Percentiles rank a stretch among this genome's conserved stretches.
Evolutionary conservation across 2,797 vertebrate species (phyloP).

Genomic region (Scarus forsteni): DNA sequence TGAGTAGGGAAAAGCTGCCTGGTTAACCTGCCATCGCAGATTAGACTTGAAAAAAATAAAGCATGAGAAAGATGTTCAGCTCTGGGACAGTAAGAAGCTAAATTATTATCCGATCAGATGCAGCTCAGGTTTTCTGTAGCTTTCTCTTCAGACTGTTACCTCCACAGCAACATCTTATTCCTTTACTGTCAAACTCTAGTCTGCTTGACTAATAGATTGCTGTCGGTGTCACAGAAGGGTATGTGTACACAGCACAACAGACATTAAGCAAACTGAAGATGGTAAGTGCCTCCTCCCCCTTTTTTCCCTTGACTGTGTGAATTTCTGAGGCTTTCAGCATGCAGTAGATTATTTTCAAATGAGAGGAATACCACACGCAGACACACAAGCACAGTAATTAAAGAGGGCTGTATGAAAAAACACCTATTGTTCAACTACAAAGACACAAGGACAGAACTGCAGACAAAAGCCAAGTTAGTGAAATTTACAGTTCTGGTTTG

Average conservation of each 20-base stretch:
- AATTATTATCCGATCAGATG: conserved; percentile 23
- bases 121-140: conserved; percentile 11
- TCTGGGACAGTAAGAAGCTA: neutral
- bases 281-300: conserved; percentile 14
- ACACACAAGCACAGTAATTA: conserved; percentile 28
- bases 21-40: too few relatives aligned
- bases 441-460: conserved; percentile 13
- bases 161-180: conserved; percentile 40
- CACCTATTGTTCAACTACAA: conserved; percentile 3
- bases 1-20: too few relatives aligned
- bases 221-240: conserved; percentile 34
- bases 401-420: conserved; percentile 15
- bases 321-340: conserved; percentile 35
- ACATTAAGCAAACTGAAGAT: conserved; percentile 32
- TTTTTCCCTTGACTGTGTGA: conserved; percentile 24
- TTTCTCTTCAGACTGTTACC: conserved; percentile 33
- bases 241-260: conserved; percentile 9
- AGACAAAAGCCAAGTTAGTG: conserved; percentile 12
- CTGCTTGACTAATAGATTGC: conserved; percentile 39
- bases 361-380: conserved; percentile 31
- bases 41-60: too few relatives aligned
- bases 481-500: conserved; percentile 8
- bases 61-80: conserved; percentile 15
- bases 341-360: conserved; percentile 52
- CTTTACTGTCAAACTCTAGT: conserved; percentile 39